A percentile compares a stretch with the other conserved stretches of the same genome.
Conservation (phyloP, 2,888 invertebrate genomes). For the Phasia obesa region DNA sequence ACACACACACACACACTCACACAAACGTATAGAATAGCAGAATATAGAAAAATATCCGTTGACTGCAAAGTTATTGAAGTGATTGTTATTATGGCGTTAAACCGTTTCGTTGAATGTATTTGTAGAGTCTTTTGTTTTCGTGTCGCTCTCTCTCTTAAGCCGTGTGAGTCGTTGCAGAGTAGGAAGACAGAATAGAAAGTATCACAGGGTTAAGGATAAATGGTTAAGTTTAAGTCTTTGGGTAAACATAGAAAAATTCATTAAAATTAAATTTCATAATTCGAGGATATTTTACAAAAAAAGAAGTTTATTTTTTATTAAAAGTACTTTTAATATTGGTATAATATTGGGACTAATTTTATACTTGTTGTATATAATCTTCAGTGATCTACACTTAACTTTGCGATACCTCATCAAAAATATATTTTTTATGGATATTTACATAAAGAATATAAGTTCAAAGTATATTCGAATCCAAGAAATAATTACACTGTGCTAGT, state of each 20-base stretch:
- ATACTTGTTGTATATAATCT: too few relatives aligned
- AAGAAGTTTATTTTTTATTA: too few relatives aligned
- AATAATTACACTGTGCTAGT: too few relatives aligned
- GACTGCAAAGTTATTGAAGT: neutral
- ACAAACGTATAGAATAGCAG: neutral
- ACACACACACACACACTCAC: neutral
- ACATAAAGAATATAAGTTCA: too few relatives aligned
- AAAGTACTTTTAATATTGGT: too few relatives aligned
- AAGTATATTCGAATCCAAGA: too few relatives aligned
- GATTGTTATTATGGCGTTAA: constrained; percentile 33
- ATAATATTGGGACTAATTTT: too few relatives aligned
- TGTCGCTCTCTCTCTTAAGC: constrained; percentile 10
- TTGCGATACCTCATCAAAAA: too few relatives aligned
- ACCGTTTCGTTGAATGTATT: constrained; percentile 49
- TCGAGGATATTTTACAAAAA: too few relatives aligned
- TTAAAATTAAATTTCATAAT: too few relatives aligned
- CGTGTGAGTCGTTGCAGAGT: neutral
- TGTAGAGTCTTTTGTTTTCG: constrained; percentile 27
- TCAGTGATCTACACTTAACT: too few relatives aligned
- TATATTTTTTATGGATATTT: too few relatives aligned
- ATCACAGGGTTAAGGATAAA: neutral
- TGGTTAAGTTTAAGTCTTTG: neutral
- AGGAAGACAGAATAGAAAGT: constrained; percentile 14
- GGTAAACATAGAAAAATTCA: neutral
- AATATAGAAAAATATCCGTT: neutral